Percentiles rank a stretch among this genome's conserved stretches.
Evolutionary conservation across 2,113 vertebrate species (phyloP).

Genomic region (Prunella fulvescens): DNA sequence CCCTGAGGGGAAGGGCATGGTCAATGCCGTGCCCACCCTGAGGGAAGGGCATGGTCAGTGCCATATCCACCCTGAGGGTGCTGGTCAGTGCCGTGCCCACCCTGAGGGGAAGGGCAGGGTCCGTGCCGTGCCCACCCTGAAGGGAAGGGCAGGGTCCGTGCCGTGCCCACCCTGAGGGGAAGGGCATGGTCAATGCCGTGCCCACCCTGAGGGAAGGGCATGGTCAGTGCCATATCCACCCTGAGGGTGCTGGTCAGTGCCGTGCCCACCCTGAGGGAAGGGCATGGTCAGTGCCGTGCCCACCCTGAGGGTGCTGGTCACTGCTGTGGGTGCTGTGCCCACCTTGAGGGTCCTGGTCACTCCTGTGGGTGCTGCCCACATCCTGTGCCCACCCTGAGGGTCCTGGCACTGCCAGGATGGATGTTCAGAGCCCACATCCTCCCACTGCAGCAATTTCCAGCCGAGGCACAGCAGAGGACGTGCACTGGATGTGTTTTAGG

Average conservation of each 20-base stretch:
- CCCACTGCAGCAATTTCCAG: fast-evolving
- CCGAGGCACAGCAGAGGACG: fast-evolving
- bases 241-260: not conserved
- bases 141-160: no score
- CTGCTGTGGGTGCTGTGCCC: not conserved
- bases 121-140: not conserved
- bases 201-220: no score
- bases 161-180: not conserved
- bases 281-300: no score
- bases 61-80: no score
- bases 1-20: no score
- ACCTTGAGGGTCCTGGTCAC: not conserved
- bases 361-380: not conserved
- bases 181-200: not conserved
- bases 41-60: no score
- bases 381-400: not conserved
- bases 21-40: no score
- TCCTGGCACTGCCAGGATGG: not conserved
- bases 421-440: not conserved
- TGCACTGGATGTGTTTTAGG: not conserved
- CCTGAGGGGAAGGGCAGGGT: no score
- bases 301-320: not conserved
- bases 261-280: no score
- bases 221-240: no score
- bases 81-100: fast-evolving